Evolutionary conservation across 2,797 vertebrate genomes (phyloP).

Genomic region (Tangara arthus): DNA sequence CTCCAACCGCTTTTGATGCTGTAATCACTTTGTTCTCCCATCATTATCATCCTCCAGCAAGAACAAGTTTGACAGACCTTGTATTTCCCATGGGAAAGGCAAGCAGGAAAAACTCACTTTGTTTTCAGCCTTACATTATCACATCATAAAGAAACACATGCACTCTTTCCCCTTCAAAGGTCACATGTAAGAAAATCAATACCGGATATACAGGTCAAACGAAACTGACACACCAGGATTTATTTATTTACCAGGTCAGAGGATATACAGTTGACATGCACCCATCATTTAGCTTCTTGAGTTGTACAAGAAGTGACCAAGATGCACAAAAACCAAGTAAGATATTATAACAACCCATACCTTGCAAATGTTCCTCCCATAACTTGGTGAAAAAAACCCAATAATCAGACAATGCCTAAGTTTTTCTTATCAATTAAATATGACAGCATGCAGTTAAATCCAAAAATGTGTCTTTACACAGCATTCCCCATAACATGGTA

Average conservation of each 20-base stretch:
- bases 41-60: neutral
- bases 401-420: neutral
- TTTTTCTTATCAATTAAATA: neutral
- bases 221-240: neutral
- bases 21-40: neutral
- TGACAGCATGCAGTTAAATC: neutral
- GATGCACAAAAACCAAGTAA: neutral
- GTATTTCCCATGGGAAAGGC: constrained; percentile 18
- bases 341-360: neutral
- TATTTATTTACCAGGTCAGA: neutral
- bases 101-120: neutral
- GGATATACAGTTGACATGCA: neutral
- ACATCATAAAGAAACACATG: constrained; percentile 6
- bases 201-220: neutral
- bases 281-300: neutral
- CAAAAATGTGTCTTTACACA: neutral
- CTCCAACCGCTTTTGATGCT: neutral
- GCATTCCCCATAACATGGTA: neutral
- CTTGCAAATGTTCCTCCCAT: neutral
- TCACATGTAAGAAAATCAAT: constrained; percentile 14
- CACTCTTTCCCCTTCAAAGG: neutral
- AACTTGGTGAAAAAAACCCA: neutral
- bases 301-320: neutral
- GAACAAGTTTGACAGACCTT: constrained; percentile 5
- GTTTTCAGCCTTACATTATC: neutral